A percentile compares a stretch with the other conserved stretches of the same genome.
These are phyloP conservation scores for Drosophila lacteicornis DNA, from an alignment of 1,140 invertebrate species.

Conservation along the genomic window DNA sequence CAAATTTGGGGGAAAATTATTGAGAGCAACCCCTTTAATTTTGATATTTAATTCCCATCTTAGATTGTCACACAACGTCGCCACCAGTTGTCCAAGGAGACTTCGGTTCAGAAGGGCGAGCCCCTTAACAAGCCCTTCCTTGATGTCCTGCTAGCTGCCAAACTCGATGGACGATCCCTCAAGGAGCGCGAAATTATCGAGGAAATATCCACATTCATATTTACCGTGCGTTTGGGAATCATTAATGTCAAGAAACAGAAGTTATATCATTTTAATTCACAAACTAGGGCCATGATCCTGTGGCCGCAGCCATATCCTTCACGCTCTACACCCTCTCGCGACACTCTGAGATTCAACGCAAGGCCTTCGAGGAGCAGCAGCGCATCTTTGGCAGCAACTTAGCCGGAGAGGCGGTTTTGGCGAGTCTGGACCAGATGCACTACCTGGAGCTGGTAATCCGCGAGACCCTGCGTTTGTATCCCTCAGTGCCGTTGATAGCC, in stretches of 20 bases:
- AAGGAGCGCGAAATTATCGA: constrained; percentile 89
- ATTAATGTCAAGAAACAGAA: neutral
- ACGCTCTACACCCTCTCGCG: constrained; percentile 74
- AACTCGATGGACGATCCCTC: constrained; percentile 86
- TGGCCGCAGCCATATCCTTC: constrained; percentile 71
- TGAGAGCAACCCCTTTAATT: neutral
- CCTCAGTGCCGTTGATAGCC: constrained; percentile 90
- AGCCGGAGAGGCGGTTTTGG: constrained; percentile 73
- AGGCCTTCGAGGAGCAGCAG: constrained; percentile 87
- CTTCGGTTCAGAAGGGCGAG: neutral
- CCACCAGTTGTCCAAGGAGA: constrained; percentile 20
- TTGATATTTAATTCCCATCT: neutral
- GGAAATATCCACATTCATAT: constrained; percentile 91
- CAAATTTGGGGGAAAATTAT: neutral
- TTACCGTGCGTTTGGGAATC: constrained; percentile 86
- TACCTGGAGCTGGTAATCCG: constrained; percentile 90
- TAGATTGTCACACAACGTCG: constrained; percentile 62
- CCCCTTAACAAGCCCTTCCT: constrained; percentile 58
- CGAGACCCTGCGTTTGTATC: constrained; percentile 88
- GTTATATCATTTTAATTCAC: too few species aligned
- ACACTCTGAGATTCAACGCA: constrained; percentile 85
- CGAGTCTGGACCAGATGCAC: constrained; percentile 86
- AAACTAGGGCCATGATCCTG: constrained; percentile 86
- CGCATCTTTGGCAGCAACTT: constrained; percentile 85
- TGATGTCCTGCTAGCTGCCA: constrained; percentile 74